phyloP scores from a whole-genome alignment of 2,888 invertebrate species.

The Pyrrhosoma nymphula region DNA sequence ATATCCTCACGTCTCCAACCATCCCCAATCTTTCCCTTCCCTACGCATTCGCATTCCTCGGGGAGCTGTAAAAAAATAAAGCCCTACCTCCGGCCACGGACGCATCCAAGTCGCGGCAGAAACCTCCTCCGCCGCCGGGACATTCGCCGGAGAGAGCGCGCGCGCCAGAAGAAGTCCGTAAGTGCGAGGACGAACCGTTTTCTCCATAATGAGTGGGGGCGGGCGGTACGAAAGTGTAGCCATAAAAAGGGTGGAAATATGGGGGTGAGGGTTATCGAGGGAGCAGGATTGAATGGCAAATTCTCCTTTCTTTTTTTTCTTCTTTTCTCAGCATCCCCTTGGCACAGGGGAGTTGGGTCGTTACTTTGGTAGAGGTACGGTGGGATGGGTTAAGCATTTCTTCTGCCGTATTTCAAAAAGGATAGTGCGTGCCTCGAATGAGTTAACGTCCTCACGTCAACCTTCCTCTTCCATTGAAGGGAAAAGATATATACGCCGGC shows the following conservation, averaged over 20 bases:
- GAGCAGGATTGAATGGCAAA: background rate
- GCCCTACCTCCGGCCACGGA: background rate
- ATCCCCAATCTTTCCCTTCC: background rate
- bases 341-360: background rate
- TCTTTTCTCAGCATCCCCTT: background rate
- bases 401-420: background rate
- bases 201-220: background rate
- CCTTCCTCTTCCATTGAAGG: background rate
- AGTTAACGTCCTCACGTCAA: background rate
- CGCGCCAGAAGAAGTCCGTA: background rate
- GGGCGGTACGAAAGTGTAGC: background rate
- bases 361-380: background rate
- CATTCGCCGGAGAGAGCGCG: background rate
- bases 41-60: background rate
- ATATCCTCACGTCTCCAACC: background rate
- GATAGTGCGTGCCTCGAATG: background rate
- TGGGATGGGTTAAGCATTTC: background rate
- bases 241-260: background rate
- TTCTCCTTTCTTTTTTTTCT: background rate
- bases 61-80: background rate
- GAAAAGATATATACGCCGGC: background rate
- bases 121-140: background rate
- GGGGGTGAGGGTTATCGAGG: background rate
- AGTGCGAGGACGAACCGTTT: background rate
- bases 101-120: background rate